phyloP scores from a whole-genome alignment of 2,797 vertebrate genomes.

The Mus spretus region DNA sequence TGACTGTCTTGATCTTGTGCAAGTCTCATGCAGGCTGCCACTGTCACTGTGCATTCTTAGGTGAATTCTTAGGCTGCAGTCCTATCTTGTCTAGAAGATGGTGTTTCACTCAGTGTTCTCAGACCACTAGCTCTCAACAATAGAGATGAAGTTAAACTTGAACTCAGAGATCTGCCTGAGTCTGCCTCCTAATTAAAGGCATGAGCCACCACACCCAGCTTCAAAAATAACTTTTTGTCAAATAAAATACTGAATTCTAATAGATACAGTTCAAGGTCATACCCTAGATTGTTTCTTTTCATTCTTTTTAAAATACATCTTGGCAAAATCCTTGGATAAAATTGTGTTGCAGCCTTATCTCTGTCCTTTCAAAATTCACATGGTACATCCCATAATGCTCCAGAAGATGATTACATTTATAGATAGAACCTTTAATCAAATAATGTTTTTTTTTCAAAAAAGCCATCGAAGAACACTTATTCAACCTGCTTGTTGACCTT shows the following conservation, averaged over 20 bases:
- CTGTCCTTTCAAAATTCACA: neutral
- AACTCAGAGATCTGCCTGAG: neutral
- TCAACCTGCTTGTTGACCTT: neutral
- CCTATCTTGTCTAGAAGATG: neutral
- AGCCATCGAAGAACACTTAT: neutral
- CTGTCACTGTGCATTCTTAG: neutral
- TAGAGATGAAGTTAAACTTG: neutral
- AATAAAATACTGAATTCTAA: constrained; percentile 23
- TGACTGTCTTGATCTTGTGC: neutral
- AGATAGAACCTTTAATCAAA: neutral
- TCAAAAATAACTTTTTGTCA: neutral
- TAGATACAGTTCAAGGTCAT: neutral
- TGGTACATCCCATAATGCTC: neutral
- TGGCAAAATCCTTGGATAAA: neutral
- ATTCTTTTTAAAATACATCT: neutral
- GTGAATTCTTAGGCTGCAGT: neutral
- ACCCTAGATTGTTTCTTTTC: neutral
- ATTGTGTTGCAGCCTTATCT: neutral
- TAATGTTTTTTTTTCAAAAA: neutral
- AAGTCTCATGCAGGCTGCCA: neutral
- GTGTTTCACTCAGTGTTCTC: neutral
- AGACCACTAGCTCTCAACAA: neutral
- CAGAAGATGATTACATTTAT: neutral
- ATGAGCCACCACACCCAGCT: neutral
- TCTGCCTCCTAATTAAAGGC: neutral